Conservation (phyloP, 2,888 invertebrate species). For the Rhopalosiphum nymphaeae region DNA sequence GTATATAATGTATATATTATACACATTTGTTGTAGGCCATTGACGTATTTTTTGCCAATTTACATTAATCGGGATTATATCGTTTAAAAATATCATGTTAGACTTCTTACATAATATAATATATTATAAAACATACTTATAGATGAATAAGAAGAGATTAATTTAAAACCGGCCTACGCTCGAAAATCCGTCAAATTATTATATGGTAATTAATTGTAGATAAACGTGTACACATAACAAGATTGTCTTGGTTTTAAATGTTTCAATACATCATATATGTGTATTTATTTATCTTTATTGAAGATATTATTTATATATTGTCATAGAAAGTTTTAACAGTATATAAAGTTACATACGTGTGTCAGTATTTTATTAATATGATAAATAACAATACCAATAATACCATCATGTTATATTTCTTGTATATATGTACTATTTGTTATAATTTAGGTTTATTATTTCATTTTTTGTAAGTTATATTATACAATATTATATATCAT, state of each 20-base stretch:
- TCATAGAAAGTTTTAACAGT: not conserved
- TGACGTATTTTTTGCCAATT: slow-evolving; percentile 30
- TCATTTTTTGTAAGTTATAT: not conserved
- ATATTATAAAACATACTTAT: not conserved
- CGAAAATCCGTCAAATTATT: not conserved
- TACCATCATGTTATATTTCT: not conserved
- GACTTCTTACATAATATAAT: not conserved
- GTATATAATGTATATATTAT: not conserved
- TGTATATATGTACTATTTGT: not conserved
- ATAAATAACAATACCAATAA: not conserved
- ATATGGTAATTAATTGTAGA: not conserved
- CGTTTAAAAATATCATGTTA: not conserved
- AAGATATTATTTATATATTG: not conserved
- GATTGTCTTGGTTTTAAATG: not conserved
- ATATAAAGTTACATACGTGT: not conserved
- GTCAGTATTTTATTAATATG: not conserved
- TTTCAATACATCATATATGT: not conserved
- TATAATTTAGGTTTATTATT: not conserved
- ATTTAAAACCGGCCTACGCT: not conserved
- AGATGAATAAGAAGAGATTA: not conserved
- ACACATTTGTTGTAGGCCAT: not conserved
- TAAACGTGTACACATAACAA: not conserved
- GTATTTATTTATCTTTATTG: not conserved
- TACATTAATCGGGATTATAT: slow-evolving; percentile 34
- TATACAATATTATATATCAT: not conserved